phyloP scores from a whole-genome alignment of 2,113 vertebrate genomes.

The Barbus barbus region DNA sequence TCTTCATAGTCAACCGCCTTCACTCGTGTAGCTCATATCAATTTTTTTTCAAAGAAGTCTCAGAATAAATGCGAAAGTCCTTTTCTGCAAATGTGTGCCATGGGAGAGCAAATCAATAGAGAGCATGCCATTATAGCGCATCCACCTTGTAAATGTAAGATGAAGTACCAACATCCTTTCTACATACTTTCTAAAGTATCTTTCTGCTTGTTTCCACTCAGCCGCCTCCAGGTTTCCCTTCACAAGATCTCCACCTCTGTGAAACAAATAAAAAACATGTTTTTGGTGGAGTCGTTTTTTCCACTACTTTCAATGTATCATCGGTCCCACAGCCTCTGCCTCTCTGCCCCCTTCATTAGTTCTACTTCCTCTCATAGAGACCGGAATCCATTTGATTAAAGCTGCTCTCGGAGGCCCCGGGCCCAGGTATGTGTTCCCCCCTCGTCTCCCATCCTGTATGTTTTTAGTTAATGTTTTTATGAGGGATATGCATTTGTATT shows the following conservation, averaged over 20 bases:
- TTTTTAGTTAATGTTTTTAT: too few species aligned
- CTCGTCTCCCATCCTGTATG: not conserved
- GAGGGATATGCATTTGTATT: constrained; percentile 33
- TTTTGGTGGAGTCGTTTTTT: constrained; percentile 4
- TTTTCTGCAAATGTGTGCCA: not conserved
- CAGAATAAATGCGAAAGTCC: constrained; percentile 15
- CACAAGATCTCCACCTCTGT: not conserved
- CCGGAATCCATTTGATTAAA: not conserved
- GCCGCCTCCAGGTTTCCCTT: not conserved
- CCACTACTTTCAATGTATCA: constrained; percentile 1
- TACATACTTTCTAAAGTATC: not conserved
- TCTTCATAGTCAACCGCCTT: not conserved
- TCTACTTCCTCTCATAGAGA: not conserved
- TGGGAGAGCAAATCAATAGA: constrained; percentile 30
- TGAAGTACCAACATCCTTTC: not conserved
- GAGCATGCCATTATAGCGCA: constrained; percentile 27
- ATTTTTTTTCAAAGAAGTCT: not conserved
- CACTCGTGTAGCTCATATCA: not conserved
- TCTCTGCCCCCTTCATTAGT: not conserved
- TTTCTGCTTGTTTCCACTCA: not conserved
- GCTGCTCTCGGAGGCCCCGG: not conserved
- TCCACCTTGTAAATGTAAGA: constrained; percentile 29
- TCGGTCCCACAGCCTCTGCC: not conserved
- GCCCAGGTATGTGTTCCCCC: not conserved
- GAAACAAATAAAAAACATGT: constrained; percentile 11